Evolutionary conservation across 2,113 vertebrate genomes (phyloP).

Genomic region (Physeter macrocephalus): DNA sequence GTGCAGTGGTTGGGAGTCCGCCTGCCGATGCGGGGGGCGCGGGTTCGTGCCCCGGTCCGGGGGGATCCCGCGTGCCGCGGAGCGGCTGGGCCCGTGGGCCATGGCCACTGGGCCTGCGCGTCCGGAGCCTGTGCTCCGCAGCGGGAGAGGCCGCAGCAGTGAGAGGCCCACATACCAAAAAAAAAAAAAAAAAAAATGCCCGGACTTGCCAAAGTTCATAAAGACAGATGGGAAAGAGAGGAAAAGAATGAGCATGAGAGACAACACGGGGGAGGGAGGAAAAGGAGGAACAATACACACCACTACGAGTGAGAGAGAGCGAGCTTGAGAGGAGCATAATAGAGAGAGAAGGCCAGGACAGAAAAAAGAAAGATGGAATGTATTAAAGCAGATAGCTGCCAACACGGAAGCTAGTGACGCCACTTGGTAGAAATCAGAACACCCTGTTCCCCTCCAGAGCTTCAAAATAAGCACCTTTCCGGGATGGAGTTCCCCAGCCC

Average conservation of each 20-base stretch:
- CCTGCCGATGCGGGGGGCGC: no score
- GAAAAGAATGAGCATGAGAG: neutral
- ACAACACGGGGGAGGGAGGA: neutral
- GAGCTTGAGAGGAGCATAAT: neutral
- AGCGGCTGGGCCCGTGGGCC: no score
- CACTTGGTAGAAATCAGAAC: constrained; percentile 39
- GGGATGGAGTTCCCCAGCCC: neutral
- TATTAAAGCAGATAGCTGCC: neutral
- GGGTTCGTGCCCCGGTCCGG: no score
- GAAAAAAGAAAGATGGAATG: neutral
- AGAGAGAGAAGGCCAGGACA: neutral
- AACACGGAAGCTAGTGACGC: constrained; percentile 27
- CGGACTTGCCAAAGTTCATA: neutral
- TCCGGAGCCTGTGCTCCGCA: neutral
- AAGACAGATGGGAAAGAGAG: neutral
- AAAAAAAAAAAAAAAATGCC: no score
- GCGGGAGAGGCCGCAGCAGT: no score
- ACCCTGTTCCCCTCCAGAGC: constrained; percentile 50
- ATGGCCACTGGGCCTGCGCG: no score
- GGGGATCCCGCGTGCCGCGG: no score
- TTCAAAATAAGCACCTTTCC: constrained; percentile 56
- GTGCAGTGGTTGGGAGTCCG: no score
- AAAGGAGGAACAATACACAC: neutral
- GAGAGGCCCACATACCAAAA: no score
- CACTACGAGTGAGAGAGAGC: neutral